These are phyloP conservation scores for Meliscaeva auricollis DNA, from an alignment of 2,888 invertebrate genomes.

Conservation along the genomic window DNA sequence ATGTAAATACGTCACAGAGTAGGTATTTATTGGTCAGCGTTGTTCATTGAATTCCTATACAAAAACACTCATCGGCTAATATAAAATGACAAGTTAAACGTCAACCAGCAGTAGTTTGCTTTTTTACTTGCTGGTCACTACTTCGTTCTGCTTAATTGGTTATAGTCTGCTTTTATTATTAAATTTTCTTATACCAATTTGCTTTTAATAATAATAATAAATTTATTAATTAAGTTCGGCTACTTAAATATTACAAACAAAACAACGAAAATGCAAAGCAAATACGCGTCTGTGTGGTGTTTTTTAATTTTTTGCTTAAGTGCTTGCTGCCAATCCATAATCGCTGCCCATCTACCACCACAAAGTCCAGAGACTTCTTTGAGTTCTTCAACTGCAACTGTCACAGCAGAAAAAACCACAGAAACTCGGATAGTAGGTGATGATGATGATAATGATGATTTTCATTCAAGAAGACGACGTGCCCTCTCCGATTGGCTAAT, in stretches of 20 bases:
- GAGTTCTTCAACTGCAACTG: constrained; percentile 36
- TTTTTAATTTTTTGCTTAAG: constrained; percentile 38
- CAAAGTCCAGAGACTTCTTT: constrained; percentile 56
- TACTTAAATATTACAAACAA: constrained; percentile 21
- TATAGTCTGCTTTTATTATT: constrained; percentile 19
- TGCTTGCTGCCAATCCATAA: constrained; percentile 21
- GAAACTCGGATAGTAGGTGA: constrained; percentile 1
- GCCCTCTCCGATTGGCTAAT: constrained; percentile 87
- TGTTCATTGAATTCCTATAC: not conserved
- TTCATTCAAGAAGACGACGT: constrained; percentile 79
- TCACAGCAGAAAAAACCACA: not conserved
- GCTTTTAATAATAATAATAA: constrained; percentile 29
- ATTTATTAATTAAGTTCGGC: constrained; percentile 14
- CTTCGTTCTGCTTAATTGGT: constrained; percentile 12
- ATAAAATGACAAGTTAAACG: constrained; percentile 71
- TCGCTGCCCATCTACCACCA: constrained; percentile 6
- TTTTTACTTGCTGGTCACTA: constrained; percentile 52
- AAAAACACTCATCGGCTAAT: not conserved
- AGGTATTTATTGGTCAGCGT: not conserved
- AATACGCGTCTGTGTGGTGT: constrained; percentile 29
- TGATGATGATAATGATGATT: constrained; percentile 35
- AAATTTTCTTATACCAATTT: constrained; percentile 18
- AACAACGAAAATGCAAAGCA: constrained; percentile 14
- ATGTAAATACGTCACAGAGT: not conserved
- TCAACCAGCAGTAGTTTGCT: constrained; percentile 66